Conservation (phyloP, 2,113 vertebrate species). For the Callorhinus ursinus region DNA sequence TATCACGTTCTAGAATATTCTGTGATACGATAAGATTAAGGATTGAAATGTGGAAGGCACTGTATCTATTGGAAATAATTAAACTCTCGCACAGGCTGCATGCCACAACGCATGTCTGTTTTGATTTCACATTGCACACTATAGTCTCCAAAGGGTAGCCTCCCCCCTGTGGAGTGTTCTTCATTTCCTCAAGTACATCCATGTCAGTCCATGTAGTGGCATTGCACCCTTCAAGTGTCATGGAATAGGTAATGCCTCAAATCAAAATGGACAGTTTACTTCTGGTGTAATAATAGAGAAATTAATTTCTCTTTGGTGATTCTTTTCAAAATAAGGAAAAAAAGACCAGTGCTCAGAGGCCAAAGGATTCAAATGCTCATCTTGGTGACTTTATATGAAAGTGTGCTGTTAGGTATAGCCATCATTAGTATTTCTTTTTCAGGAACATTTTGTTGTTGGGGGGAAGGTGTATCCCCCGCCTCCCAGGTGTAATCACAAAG, state of each 20-base stretch:
- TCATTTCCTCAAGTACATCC: background rate
- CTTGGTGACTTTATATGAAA: background rate
- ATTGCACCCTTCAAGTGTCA: background rate
- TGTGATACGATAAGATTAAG: background rate
- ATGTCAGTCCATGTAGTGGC: background rate
- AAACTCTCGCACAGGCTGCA: constrained; percentile 21
- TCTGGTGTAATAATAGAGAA: constrained; percentile 55
- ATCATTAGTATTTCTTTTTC: background rate
- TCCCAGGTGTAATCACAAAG: background rate
- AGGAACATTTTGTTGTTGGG: background rate
- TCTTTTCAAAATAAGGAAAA: background rate
- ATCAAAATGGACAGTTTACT: background rate
- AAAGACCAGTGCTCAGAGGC: background rate
- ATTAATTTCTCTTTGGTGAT: background rate
- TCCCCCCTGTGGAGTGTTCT: background rate
- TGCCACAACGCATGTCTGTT: background rate
- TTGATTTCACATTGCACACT: background rate
- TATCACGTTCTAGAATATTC: background rate
- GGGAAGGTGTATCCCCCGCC: background rate
- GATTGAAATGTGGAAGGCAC: background rate
- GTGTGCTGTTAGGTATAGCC: background rate
- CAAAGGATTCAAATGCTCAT: background rate
- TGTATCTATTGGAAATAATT: constrained; percentile 2
- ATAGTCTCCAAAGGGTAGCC: background rate
- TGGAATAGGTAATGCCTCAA: constrained; percentile 57